A percentile compares a stretch with the other conserved stretches of the same genome.
phyloP scores from a whole-genome alignment of 2,797 vertebrate species.

The Pseudochirops cupreus region DNA sequence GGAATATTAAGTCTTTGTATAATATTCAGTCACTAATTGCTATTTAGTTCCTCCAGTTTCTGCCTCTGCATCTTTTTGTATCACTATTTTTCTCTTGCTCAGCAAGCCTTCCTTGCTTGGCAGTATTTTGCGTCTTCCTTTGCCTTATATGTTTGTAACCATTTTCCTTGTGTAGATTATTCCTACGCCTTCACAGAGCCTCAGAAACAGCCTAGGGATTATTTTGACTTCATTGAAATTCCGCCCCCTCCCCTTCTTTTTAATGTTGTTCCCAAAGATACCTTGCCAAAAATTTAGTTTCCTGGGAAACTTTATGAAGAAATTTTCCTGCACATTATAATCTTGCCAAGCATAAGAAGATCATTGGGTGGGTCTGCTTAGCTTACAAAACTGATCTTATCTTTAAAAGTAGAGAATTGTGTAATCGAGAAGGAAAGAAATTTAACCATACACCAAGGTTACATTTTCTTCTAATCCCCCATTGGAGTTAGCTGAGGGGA shows the following conservation, averaged over 20 bases:
- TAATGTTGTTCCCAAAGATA: conserved; percentile 50
- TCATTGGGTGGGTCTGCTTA: conserved; percentile 56
- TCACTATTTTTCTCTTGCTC: conserved; percentile 55
- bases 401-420: conserved; percentile 26
- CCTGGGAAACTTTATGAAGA: conserved; percentile 67
- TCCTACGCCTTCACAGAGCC: conserved; percentile 56
- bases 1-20: conserved; percentile 77
- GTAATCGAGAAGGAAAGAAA: conserved; percentile 46
- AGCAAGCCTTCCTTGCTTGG: conserved; percentile 49
- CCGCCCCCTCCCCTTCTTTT: conserved; percentile 25
- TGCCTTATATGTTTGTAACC: conserved; percentile 30
- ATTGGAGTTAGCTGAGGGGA: neutral
- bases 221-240: conserved; percentile 64
- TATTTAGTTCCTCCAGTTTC: conserved; percentile 69
- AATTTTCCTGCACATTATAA: conserved; percentile 44
- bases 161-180: conserved; percentile 53
- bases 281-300: conserved; percentile 65
- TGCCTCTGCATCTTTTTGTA: conserved; percentile 58
- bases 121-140: conserved; percentile 55
- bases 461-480: conserved; percentile 14
- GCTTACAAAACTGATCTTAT: conserved; percentile 26
- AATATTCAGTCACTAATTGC: conserved; percentile 69
- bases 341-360: conserved; percentile 62
- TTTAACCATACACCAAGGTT: conserved; percentile 12
- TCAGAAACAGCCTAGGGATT: conserved; percentile 49